Base-by-base conservation (phyloP, 2,113 vertebrate species). In the Terrapene triunguis region DNA sequence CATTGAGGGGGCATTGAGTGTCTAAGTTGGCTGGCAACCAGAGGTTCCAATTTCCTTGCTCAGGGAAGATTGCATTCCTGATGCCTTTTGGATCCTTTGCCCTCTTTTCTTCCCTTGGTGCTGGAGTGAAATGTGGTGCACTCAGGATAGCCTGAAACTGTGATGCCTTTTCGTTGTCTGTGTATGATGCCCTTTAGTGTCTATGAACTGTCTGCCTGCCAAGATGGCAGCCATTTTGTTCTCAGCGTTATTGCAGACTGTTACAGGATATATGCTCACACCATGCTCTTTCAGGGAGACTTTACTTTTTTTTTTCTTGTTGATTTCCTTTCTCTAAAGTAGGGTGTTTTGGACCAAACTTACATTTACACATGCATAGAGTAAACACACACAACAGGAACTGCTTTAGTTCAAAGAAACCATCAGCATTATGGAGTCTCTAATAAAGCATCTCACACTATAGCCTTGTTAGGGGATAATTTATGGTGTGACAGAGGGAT, bases 371-470 rank as follows among this genome's bases (percentile, higher is more conserved):
- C 5, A 2, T 5, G 8, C 17, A 24, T 5, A 55, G 27, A 48
- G 25, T 32, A n/a, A 88, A 92, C 53, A 10, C 6, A 92, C 53
- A 1, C 62, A 38, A 29, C 16, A 32, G 57, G 74, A 50, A 85
- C 53, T 11, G 32, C 27, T 69, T 69, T 69, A 19, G 17, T n/a
- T 69, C 62, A 69, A 19, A 69, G 14, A 69, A 69, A 69, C 35
- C 62, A n/a, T 76, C 25, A 44, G 72, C 48, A 8, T n/a, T 92
- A 59, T 54, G 69, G 47, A 90, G 35, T 3, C 24, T 3, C 54
- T 76, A 51, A 35, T 5, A 50, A 38, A 5, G 62, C 48, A 51
- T 35, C 0, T 2, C 84, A 53, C 22, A 6, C 3, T 3, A 0
- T 50, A 35, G 54, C 54, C 25, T 89, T 8, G 57, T 81, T 86